Evolutionary conservation across 2,113 vertebrate species (phyloP).

Genomic region (Labeo rohita): DNA sequence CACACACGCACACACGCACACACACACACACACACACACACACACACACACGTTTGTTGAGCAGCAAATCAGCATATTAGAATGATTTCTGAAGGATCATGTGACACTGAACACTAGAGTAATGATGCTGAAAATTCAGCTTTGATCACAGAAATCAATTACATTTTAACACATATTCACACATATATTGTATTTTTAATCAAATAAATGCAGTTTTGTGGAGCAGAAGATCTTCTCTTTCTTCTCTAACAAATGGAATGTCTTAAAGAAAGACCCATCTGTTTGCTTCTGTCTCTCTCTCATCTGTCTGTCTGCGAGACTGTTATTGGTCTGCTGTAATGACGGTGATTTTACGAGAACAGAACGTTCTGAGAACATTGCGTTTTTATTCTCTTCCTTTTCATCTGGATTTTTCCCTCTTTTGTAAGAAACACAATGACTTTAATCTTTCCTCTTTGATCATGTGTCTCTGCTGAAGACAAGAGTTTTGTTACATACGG

Average conservation of each 20-base stretch:
- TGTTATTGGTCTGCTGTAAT: neutral
- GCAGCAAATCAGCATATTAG: too few species aligned
- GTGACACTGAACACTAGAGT: neutral
- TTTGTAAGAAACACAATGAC: neutral
- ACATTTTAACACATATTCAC: neutral
- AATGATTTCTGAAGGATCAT: neutral
- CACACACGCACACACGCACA: neutral
- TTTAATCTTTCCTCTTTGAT: neutral
- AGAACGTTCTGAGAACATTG: neutral
- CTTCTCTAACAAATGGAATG: too few species aligned
- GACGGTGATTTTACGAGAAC: neutral
- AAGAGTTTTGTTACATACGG: neutral
- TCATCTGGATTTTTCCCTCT: neutral
- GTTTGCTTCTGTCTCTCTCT: too few species aligned
- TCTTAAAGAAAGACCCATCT: too few species aligned
- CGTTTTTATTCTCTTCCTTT: neutral
- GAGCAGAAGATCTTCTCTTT: too few species aligned
- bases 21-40: neutral
- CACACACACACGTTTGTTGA: neutral
- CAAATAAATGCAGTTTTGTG: too few species aligned
- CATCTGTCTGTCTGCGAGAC: neutral
- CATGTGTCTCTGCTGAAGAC: neutral
- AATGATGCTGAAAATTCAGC: neutral
- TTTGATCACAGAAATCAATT: neutral
- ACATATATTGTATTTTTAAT: too few species aligned